Percentiles rank a stretch among this genome's conserved stretches.
These are phyloP conservation scores for Typhlichthys subterraneus DNA, from an alignment of 2,797 vertebrate genomes.

Conservation along the genomic window DNA sequence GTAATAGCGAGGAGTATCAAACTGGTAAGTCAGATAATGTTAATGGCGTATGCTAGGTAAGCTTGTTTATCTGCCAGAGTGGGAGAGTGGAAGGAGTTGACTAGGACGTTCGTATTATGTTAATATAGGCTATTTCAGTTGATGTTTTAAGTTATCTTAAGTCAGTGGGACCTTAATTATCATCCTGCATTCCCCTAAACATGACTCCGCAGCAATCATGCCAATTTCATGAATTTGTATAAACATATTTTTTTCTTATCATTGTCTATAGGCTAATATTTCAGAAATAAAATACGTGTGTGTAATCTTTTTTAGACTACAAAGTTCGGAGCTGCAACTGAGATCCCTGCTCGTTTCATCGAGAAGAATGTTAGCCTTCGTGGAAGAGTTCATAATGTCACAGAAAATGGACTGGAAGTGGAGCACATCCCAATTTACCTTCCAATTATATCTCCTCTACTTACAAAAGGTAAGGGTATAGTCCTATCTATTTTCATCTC, in stretches of 20 bases:
- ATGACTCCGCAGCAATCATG: background rate
- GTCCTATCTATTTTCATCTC: background rate
- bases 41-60: background rate
- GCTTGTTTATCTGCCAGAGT: background rate
- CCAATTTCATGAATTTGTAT: background rate
- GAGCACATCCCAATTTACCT: slow-evolving; percentile 89
- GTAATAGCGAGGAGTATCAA: slow-evolving; percentile 76
- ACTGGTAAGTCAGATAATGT: slow-evolving; percentile 66
- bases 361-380: slow-evolving; percentile 87
- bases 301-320: slow-evolving; percentile 65
- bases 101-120: background rate
- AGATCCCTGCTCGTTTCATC: slow-evolving; percentile 88
- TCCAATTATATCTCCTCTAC: slow-evolving; percentile 81
- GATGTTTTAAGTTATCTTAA: background rate
- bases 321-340: slow-evolving; percentile 82
- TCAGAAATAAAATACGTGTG: background rate
- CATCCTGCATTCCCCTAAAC: background rate
- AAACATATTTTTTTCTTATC: background rate
- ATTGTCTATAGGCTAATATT: background rate
- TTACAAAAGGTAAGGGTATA: slow-evolving; percentile 79
- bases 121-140: no score
- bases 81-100: no score
- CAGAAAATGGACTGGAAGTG: slow-evolving; percentile 83
- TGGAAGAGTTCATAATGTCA: slow-evolving; percentile 81
- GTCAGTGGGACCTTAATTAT: background rate